Evolutionary conservation across 2,113 vertebrate species (phyloP).

Genomic region (Callaeas wilsoni): DNA sequence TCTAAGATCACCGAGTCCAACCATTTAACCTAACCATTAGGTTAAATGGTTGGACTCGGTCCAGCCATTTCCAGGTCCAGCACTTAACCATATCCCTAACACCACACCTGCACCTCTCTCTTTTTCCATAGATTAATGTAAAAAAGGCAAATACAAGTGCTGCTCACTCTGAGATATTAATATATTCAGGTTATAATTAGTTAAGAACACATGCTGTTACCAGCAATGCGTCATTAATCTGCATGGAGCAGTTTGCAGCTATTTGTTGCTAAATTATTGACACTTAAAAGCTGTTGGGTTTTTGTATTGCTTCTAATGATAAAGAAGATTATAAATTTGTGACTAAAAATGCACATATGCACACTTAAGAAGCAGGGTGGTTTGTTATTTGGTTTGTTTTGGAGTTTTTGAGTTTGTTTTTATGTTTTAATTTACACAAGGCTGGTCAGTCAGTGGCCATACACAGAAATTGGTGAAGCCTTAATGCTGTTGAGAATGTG

Average conservation of each 20-base stretch:
- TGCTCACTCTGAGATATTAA: conserved; percentile 2
- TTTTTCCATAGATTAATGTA: background rate
- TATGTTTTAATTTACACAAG: background rate
- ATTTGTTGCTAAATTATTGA: conserved; percentile 33
- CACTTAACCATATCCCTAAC: background rate
- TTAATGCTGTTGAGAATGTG: background rate
- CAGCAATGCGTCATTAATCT: conserved; percentile 18
- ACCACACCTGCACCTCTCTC: background rate
- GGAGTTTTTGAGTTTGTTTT: background rate
- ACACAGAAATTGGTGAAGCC: background rate
- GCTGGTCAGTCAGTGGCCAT: background rate
- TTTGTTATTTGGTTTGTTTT: background rate
- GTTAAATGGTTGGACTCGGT: no score
- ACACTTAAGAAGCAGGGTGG: background rate
- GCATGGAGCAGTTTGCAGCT: background rate
- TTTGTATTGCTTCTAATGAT: background rate
- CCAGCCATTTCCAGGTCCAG: background rate
- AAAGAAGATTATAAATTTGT: background rate
- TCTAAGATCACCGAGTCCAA: background rate
- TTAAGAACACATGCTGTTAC: conserved; percentile 28
- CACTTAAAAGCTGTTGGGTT: background rate
- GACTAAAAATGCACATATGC: background rate
- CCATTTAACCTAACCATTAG: background rate
- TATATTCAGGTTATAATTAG: conserved; percentile 25
- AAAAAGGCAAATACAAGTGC: background rate